A percentile compares a stretch with the other conserved stretches of the same genome.
phyloP scores from a whole-genome alignment of 2,888 invertebrate species.

The Platycnemis pennipes region DNA sequence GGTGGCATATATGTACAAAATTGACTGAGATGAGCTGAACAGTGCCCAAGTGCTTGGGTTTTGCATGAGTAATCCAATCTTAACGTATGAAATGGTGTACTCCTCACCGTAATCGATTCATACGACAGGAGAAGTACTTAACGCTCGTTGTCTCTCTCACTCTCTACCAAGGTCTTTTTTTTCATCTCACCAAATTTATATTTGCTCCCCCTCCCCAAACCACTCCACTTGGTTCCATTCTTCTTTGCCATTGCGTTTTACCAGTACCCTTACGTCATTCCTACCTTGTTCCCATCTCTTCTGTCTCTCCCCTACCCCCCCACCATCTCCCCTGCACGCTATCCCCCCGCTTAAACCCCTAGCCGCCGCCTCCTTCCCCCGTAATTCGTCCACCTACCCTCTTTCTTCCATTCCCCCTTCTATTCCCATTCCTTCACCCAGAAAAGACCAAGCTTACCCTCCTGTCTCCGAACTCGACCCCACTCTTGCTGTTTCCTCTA shows the following conservation, averaged over 20 bases:
- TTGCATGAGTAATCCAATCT: no score
- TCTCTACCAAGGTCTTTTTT: neutral
- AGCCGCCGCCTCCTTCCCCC: neutral
- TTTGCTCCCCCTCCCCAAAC: neutral
- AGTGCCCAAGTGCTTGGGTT: no score
- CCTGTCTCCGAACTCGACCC: neutral
- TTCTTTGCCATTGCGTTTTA: neutral
- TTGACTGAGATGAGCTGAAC: no score
- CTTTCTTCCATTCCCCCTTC: no score
- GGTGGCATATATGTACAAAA: no score
- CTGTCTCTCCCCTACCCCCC: neutral
- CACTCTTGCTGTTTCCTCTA: neutral
- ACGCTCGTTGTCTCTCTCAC: neutral
- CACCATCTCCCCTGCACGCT: neutral
- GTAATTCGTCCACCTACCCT: neutral
- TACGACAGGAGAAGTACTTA: no score
- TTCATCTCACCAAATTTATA: neutral
- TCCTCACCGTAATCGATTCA: no score
- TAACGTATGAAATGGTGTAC: no score
- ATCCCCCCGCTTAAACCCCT: neutral
- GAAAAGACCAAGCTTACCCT: neutral
- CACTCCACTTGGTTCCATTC: neutral
- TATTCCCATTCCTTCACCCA: neutral
- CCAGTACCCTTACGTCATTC: neutral
- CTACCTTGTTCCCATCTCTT: neutral